A percentile compares a stretch with the other conserved stretches of the same genome.
Conservation (phyloP, 1,140 invertebrate species). For the Lamellibrachia luymesi region DNA sequence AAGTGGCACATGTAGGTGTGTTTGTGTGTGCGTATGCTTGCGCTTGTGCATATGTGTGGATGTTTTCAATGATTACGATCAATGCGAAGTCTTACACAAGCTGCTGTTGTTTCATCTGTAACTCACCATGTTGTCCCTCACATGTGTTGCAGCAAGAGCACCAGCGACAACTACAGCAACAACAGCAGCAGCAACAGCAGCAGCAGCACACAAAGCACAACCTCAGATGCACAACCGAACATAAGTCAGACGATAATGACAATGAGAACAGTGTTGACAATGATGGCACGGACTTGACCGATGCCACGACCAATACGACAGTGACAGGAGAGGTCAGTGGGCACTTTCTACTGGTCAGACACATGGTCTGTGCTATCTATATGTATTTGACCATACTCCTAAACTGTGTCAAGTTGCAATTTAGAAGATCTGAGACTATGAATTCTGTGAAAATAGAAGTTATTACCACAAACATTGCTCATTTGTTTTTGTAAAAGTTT, state of each 20-base stretch:
- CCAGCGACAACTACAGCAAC: background rate
- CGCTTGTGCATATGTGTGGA: background rate
- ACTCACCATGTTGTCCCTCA: background rate
- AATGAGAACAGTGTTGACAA: background rate
- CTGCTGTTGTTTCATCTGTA: background rate
- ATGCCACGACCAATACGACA: background rate
- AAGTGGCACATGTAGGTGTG: background rate
- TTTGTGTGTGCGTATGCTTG: background rate
- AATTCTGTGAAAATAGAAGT: too few relatives aligned
- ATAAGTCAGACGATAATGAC: background rate
- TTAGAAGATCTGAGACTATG: too few relatives aligned
- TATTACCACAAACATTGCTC: background rate
- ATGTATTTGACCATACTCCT: background rate
- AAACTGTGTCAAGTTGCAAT: background rate
- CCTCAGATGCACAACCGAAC: background rate
- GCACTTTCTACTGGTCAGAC: background rate
- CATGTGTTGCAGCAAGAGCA: background rate
- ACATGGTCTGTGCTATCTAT: too few relatives aligned
- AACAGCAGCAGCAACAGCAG: background rate
- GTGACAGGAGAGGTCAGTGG: background rate
- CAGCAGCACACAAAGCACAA: background rate
- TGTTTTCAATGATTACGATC: background rate
- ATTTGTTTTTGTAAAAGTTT: background rate
- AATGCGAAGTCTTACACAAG: background rate
- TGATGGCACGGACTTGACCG: background rate